These are phyloP conservation scores for Ectropis crepuscularia DNA, from an alignment of 2,888 invertebrate genomes.

Conservation along the genomic window DNA sequence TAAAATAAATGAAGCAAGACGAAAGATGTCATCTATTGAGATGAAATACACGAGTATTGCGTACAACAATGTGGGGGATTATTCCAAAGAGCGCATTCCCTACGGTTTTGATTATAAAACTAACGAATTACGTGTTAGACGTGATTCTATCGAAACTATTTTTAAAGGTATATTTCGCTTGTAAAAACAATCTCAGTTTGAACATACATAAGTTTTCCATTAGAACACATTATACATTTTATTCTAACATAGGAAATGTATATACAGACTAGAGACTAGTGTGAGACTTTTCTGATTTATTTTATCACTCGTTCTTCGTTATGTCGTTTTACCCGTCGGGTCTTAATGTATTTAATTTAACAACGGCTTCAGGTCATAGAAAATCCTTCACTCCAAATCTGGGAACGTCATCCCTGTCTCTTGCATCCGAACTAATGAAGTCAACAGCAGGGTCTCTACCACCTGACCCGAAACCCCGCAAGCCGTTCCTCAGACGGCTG, in stretches of 20 bases:
- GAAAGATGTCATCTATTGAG: slow-evolving; percentile 59
- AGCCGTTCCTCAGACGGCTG: slow-evolving; percentile 66
- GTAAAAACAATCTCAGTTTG: neutral
- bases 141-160: slow-evolving; percentile 63
- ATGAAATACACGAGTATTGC: slow-evolving; percentile 56
- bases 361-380: slow-evolving; percentile 54
- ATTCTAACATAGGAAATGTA: no score
- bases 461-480: slow-evolving; percentile 51
- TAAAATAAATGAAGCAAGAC: slow-evolving; percentile 38
- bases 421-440: slow-evolving; percentile 50
- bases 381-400: slow-evolving; percentile 68
- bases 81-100: neutral
- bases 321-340: no score
- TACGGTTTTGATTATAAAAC: slow-evolving; percentile 16
- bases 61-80: slow-evolving; percentile 27
- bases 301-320: no score
- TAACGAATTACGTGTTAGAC: slow-evolving; percentile 38
- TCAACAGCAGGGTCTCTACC: slow-evolving; percentile 40
- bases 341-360: slow-evolving; percentile 10
- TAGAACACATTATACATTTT: no score
- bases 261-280: no score
- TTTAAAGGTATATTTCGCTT: slow-evolving; percentile 59
- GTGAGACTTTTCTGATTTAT: no score
- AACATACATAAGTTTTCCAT: neutral
- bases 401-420: slow-evolving; percentile 66